Percentiles rank a stretch among this genome's conserved stretches.
Conservation (phyloP, 1,140 invertebrate genomes). For the Lordiphosa collinella region DNA sequence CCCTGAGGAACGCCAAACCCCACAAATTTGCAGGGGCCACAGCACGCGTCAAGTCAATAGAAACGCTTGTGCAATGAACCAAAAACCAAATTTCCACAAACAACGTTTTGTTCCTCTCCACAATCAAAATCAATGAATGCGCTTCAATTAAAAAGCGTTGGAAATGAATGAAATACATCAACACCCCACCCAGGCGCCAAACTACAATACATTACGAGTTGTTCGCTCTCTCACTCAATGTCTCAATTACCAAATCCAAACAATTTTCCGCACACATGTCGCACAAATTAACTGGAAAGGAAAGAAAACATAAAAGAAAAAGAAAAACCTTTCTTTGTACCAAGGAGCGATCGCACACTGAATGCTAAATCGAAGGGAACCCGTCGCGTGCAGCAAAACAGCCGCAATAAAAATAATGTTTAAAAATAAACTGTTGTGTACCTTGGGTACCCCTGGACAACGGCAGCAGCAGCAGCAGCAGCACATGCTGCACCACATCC, state of each 20-base stretch:
- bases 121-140: constrained; percentile 75
- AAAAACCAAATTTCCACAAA: constrained; percentile 12
- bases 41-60: not conserved
- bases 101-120: constrained; percentile 1
- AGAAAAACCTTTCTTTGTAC: constrained; percentile 20
- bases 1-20: too few relatives aligned
- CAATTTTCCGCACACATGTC: constrained; percentile 66
- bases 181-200: constrained; percentile 49
- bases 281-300: constrained; percentile 16
- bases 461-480: constrained; percentile 1
- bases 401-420: constrained; percentile 71
- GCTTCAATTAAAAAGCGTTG: constrained; percentile 57
- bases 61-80: constrained; percentile 49
- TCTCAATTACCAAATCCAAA: constrained; percentile 47
- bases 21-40: too few relatives aligned
- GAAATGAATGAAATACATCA: constrained; percentile 12
- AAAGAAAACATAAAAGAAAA: not conserved
- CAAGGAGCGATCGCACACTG: constrained; percentile 36
- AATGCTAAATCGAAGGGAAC: constrained; percentile 45
- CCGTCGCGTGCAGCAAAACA: constrained; percentile 53
- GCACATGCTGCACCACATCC: constrained; percentile 54
- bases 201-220: constrained; percentile 15
- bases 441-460: not conserved
- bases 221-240: constrained; percentile 25
- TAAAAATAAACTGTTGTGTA: constrained; percentile 59